A percentile compares a stretch with the other conserved stretches of the same genome.
These are phyloP conservation scores for Kradibia gibbosae DNA, from an alignment of 1,140 invertebrate genomes.

Conservation along the genomic window DNA sequence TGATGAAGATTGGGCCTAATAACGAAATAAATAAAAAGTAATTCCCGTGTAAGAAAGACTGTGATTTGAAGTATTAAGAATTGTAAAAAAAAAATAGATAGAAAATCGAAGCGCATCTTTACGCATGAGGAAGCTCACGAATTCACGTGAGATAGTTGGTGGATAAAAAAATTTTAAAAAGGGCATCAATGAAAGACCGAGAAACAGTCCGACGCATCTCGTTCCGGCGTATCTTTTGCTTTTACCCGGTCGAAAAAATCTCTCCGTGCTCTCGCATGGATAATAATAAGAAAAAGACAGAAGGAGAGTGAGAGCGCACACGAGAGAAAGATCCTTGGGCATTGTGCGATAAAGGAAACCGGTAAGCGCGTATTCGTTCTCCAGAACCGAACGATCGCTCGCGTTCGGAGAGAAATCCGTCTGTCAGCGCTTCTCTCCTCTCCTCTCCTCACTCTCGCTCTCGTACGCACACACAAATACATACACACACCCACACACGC, in stretches of 20 bases:
- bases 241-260: constrained; percentile 29
- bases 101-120: constrained; percentile 26
- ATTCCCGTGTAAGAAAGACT: not conserved
- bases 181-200: constrained; percentile 39
- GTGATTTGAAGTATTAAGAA: not conserved
- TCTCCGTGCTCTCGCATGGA: constrained; percentile 51
- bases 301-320: constrained; percentile 46
- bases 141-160: constrained; percentile 27
- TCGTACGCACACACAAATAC: too few species aligned
- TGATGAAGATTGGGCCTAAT: too few species aligned
- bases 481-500: too few species aligned
- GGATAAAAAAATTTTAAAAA: constrained; percentile 11
- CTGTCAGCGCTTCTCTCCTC: constrained; percentile 59
- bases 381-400: constrained; percentile 17
- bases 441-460: constrained; percentile 21
- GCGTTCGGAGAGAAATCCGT: constrained; percentile 44
- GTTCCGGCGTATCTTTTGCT: constrained; percentile 27
- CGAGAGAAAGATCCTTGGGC: constrained; percentile 59
- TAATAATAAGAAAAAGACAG: constrained; percentile 47
- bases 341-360: constrained; percentile 66
- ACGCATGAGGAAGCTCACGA: constrained; percentile 15
- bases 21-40: not conserved
- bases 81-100: not conserved
- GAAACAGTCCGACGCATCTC: constrained; percentile 46
- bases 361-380: constrained; percentile 55